A percentile compares a stretch with the other conserved stretches of the same genome.
These are phyloP conservation scores for Leucoraja erinaceus DNA, from an alignment of 2,113 vertebrate genomes.

Conservation along the genomic window DNA sequence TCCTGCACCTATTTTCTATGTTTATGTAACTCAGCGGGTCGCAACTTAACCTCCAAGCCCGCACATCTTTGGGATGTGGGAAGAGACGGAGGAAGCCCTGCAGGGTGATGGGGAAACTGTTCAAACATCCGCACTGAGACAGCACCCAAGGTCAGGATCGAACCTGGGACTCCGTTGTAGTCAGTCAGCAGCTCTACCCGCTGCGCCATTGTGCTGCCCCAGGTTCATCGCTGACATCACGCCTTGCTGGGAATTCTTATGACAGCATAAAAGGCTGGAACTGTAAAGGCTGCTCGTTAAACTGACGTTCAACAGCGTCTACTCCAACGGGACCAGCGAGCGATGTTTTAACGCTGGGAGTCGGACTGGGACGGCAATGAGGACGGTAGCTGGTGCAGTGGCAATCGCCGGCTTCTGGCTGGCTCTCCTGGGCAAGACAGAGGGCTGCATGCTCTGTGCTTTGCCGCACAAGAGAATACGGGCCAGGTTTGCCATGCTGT, in stretches of 20 bases:
- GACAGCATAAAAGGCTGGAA: not conserved
- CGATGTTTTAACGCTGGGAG: not conserved
- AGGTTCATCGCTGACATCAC: not conserved
- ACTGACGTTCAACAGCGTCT: not conserved
- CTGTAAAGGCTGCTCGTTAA: not conserved
- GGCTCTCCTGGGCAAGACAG: not conserved
- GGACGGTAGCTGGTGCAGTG: not conserved
- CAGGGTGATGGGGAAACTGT: no score
- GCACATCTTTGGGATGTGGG: no score
- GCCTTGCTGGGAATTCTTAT: not conserved
- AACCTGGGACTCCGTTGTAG: no score
- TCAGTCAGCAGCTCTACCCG: no score
- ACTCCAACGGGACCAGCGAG: not conserved
- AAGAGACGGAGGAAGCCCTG: no score
- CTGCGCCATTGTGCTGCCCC: no score
- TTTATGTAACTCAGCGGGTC: no score
- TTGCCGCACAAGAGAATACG: not conserved
- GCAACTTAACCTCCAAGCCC: no score
- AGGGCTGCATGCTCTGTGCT: constrained; percentile 18
- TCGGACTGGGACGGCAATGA: not conserved
- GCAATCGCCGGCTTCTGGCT: not conserved
- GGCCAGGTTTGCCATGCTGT: not conserved
- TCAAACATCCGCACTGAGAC: no score
- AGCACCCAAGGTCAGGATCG: no score
- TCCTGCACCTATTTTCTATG: no score